A percentile compares a stretch with the other conserved stretches of the same genome.
Conservation (phyloP, 2,888 invertebrate species). For the Tinea semifulvella region DNA sequence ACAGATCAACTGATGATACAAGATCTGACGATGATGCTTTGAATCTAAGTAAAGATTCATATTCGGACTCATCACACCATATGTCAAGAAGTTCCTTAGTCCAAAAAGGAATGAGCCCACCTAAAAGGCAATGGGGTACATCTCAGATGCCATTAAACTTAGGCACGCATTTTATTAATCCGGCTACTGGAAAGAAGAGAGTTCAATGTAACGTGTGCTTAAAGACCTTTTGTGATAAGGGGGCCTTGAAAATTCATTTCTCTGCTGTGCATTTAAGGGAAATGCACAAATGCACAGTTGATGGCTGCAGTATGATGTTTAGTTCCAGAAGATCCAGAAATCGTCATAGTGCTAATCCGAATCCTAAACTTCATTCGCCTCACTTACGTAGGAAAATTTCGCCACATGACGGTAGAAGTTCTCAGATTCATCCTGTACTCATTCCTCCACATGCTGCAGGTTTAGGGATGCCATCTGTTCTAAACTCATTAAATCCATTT, state of each 20-base stretch:
- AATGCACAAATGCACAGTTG: constrained; percentile 99
- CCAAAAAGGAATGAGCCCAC: constrained; percentile 75
- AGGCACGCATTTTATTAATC: constrained; percentile 91
- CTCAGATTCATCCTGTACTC: constrained; percentile 84
- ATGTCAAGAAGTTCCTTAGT: constrained; percentile 57
- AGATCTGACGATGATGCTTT: constrained; percentile 50
- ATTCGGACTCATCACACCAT: constrained; percentile 35
- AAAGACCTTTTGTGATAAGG: constrained; percentile 99
- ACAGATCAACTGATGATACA: constrained; percentile 35
- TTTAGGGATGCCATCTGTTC: constrained; percentile 70
- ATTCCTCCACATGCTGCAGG: constrained; percentile 76
- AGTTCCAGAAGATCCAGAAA: constrained; percentile 95
- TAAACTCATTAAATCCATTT: constrained; percentile 79
- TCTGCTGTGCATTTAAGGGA: constrained; percentile 98
- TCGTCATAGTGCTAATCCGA: constrained; percentile 97
- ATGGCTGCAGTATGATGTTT: constrained; percentile 99
- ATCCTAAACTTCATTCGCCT: constrained; percentile 97
- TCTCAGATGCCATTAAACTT: constrained; percentile 80
- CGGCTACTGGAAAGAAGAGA: constrained; percentile 93
- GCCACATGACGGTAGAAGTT: constrained; percentile 90
- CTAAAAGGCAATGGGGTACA: constrained; percentile 83
- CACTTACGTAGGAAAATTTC: constrained; percentile 93
- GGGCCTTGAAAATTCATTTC: constrained; percentile 98
- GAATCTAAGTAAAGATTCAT: constrained; percentile 58
- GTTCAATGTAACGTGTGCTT: constrained; percentile 98